phyloP scores from a whole-genome alignment of 2,113 vertebrate species.

The Merops nubicus region DNA sequence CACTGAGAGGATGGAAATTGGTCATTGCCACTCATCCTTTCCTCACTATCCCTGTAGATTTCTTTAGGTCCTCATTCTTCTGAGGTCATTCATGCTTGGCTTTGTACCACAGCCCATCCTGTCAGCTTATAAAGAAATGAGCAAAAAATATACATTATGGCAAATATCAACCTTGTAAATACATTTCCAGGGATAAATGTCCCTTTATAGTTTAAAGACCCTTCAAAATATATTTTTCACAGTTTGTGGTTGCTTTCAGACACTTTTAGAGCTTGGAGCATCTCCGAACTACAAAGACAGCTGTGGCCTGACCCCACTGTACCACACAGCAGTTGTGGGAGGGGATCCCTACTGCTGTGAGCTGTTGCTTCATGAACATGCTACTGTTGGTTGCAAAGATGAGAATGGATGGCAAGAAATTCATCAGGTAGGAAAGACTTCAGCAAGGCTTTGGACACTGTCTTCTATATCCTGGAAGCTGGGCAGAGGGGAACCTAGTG shows the following conservation, averaged over 20 bases:
- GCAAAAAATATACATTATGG: rapidly evolving
- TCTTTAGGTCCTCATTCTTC: not conserved
- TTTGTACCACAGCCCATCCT: not conserved
- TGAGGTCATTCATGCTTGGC: not conserved
- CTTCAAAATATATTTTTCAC: not conserved
- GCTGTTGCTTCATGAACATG: constrained; percentile 86
- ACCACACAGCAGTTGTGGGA: constrained; percentile 90
- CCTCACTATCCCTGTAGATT: not conserved
- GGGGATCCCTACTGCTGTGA: constrained; percentile 95
- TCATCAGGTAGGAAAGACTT: constrained; percentile 85
- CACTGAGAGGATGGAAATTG: not conserved
- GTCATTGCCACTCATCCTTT: not conserved
- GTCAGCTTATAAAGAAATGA: not conserved
- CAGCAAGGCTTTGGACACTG: too few species aligned
- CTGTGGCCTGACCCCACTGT: constrained; percentile 89
- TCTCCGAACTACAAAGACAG: constrained; percentile 96
- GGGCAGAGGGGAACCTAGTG: too few species aligned
- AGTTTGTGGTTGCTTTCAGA: constrained; percentile 70
- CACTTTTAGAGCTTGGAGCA: constrained; percentile 89
- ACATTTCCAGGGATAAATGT: not conserved
- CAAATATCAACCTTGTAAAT: not conserved
- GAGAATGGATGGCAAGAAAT: constrained; percentile 98
- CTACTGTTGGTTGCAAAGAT: constrained; percentile 87
- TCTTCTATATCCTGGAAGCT: not conserved
- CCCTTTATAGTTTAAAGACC: not conserved